Conservation (phyloP, 2,797 vertebrate species). For the Synanceia verrucosa region DNA sequence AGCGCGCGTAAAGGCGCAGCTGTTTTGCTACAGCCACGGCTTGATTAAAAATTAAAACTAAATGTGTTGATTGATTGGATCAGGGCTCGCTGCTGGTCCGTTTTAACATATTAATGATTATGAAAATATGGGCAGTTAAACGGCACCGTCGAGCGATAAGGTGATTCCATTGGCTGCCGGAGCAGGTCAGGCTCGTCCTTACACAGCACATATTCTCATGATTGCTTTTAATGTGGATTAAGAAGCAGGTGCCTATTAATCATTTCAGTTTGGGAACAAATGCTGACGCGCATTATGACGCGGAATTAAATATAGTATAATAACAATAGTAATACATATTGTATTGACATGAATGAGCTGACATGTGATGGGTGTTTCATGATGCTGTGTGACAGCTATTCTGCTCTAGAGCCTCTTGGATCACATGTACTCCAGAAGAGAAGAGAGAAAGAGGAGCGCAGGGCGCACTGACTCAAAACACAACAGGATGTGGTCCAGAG, state of each 20-base stretch:
- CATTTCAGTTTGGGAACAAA: not conserved
- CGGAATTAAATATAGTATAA: too few relatives aligned
- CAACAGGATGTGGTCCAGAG: constrained; percentile 83
- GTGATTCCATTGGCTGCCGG: constrained; percentile 59
- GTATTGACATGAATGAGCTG: not conserved
- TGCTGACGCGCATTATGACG: fast-evolving
- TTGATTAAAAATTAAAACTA: not conserved
- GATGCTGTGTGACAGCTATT: constrained; percentile 44
- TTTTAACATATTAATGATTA: constrained; percentile 7
- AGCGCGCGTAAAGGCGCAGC: constrained; percentile 49
- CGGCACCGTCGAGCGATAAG: constrained; percentile 25
- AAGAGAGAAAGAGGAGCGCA: constrained; percentile 29
- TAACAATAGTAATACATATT: not conserved
- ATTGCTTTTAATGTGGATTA: constrained; percentile 53
- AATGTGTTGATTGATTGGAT: not conserved
- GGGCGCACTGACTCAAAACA: constrained; percentile 68
- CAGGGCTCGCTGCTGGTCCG: not conserved
- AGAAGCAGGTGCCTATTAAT: constrained; percentile 16
- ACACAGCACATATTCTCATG: constrained; percentile 75
- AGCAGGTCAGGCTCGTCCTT: constrained; percentile 63
- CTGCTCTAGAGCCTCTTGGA: constrained; percentile 7
- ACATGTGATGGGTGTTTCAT: constrained; percentile 10
- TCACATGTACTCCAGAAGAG: constrained; percentile 38
- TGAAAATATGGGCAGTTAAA: constrained; percentile 42
- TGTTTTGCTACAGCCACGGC: not conserved